Evolutionary conservation across 1,140 invertebrate genomes (phyloP).

Genomic region (Wasmannia auropunctata): DNA sequence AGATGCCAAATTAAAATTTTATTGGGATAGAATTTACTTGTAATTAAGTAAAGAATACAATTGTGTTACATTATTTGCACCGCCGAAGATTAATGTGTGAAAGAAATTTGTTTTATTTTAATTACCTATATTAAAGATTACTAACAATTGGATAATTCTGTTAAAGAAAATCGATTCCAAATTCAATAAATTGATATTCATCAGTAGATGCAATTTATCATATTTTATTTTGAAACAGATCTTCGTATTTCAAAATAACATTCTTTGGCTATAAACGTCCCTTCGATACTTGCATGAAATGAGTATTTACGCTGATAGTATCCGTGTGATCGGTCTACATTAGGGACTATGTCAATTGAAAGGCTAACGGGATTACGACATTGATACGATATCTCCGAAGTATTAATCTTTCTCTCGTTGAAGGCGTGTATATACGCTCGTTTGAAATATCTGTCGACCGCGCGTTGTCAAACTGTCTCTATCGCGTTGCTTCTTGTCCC

Average conservation of each 20-base stretch:
- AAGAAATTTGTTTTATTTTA: not conserved
- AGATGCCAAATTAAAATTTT: not conserved
- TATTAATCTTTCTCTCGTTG: conserved; percentile 26
- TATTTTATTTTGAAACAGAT: not conserved
- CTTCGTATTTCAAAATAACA: not conserved
- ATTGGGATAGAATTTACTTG: not conserved
- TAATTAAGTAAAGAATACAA: not conserved
- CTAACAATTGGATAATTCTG: not conserved
- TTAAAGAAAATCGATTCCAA: not conserved
- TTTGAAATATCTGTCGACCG: conserved; percentile 50
- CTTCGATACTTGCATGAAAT: not conserved
- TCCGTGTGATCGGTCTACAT: not conserved
- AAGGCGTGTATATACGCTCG: conserved; percentile 19
- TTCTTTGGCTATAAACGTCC: not conserved
- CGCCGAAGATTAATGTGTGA: not conserved
- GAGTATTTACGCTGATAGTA: conserved; percentile 19
- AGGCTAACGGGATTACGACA: conserved; percentile 18
- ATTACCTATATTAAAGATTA: not conserved
- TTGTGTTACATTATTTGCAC: not conserved
- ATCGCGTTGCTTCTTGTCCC: conserved; percentile 49
- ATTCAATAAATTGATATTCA: not conserved
- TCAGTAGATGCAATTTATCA: not conserved
- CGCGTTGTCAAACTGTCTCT: conserved; percentile 49
- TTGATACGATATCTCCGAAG: conserved; percentile 48
- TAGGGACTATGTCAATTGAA: conserved; percentile 7